A percentile compares a stretch with the other conserved stretches of the same genome.
Evolutionary conservation across 1,140 invertebrate species (phyloP).

Genomic region (Listronotus oregonensis): DNA sequence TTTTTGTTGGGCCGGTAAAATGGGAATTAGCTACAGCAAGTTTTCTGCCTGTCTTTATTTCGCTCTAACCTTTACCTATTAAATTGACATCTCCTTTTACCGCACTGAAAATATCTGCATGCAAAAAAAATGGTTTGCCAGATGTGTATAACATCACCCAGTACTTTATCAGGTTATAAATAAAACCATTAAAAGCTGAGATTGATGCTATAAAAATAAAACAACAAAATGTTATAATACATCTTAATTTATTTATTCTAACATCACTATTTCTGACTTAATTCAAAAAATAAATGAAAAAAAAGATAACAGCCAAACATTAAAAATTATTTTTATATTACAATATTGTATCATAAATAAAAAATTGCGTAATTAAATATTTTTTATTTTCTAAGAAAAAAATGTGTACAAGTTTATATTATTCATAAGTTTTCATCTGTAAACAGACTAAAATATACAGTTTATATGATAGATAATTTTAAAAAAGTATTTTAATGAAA

Average conservation of each 20-base stretch:
- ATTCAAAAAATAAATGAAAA: constrained; percentile 50
- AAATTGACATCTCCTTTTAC: no score
- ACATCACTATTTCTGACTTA: constrained; percentile 52
- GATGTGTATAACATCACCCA: no score
- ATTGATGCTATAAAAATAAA: constrained; percentile 14
- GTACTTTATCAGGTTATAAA: no score
- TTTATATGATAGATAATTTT: background rate
- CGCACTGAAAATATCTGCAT: no score
- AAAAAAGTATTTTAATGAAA: background rate
- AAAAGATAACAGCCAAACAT: constrained; percentile 53
- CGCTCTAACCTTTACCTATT: no score
- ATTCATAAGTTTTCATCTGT: background rate
- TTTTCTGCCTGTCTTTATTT: no score
- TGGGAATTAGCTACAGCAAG: no score
- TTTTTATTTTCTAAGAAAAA: constrained; percentile 19
- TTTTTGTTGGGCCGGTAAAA: no score
- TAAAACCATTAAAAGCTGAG: no score
- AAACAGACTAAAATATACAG: background rate
- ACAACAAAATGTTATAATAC: constrained; percentile 13
- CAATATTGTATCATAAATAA: constrained; percentile 29
- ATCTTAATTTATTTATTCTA: constrained; percentile 46
- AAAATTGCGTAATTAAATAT: constrained; percentile 20
- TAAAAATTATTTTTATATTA: constrained; percentile 48
- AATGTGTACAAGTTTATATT: constrained; percentile 1
- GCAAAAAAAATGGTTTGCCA: no score